These are phyloP conservation scores for Tenebrosternarchus preto DNA, from an alignment of 2,113 vertebrate species.

Conservation along the genomic window DNA sequence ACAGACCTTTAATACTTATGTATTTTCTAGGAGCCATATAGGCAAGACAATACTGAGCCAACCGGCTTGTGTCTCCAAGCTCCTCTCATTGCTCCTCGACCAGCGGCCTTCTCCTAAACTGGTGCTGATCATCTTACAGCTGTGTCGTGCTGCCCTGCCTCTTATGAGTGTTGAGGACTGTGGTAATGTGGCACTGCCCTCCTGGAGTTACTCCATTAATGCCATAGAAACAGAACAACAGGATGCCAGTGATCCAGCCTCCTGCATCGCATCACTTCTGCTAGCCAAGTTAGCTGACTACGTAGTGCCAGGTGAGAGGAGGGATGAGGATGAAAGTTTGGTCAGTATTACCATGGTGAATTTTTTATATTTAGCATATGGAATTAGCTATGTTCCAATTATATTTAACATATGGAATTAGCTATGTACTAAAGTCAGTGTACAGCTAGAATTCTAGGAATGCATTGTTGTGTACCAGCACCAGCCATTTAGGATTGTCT, in stretches of 20 bases:
- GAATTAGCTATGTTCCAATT: too few species aligned
- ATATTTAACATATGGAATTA: too few species aligned
- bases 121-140: conserved; percentile 94
- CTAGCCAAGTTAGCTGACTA: conserved; percentile 96
- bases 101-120: conserved; percentile 96
- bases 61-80: conserved; percentile 97
- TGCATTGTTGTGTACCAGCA: too few species aligned
- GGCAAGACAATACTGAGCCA: conserved; percentile 98
- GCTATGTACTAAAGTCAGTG: too few species aligned
- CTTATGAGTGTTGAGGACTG: conserved; percentile 99
- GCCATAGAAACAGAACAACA: conserved; percentile 90
- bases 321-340: background rate
- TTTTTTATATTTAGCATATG: too few species aligned
- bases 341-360: too few species aligned
- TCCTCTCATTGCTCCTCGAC: conserved; percentile 93
- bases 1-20: conserved; percentile 15
- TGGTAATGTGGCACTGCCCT: conserved; percentile 92
- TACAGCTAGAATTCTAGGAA: too few species aligned
- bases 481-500: too few species aligned
- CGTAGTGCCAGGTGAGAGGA: conserved; percentile 89
- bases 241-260: conserved; percentile 93
- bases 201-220: conserved; percentile 94
- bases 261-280: conserved; percentile 91
- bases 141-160: conserved; percentile 92
- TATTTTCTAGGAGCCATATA: conserved; percentile 87